Evolutionary conservation across 2,797 vertebrate species (phyloP), one percentile per base, ranked within the genome.

Genomic region (Mormyrops attenuatus): DNA sequence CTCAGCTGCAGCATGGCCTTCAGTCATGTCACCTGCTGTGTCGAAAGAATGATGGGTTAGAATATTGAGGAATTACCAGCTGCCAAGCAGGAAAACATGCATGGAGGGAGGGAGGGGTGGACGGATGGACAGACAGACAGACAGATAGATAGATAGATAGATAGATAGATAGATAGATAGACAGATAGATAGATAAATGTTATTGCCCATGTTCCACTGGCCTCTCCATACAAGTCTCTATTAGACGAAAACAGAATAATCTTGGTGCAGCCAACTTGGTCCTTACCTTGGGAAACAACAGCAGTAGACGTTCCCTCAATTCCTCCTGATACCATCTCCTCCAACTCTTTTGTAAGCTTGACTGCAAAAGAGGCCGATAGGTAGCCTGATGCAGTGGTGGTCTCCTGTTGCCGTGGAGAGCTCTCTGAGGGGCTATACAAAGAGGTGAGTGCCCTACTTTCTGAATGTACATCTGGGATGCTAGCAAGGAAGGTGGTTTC

Each of bases 1-100:
- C 34, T 77, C 47, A 57, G 69, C 89, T 11, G 88, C 69, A 34
- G 91, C 91, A 17, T 91, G 90, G 88, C 93, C 91, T 22, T 88
- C 30, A 88, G 82, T 90, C 20, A 89, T 38, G 50, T 91, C 8
- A 30, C 89, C 88, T 91, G 86, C 95, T 96, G 92, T 50, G 5
- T 91, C 55, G 3, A 80, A 82, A 84, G 4, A 88, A 88, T 53
- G 20, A 60, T 38, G 41, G 11, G 49, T 55, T 55, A 52, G 41
- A 86, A 30, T 30, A 44, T n/a, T n/a, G 44, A 47, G 1, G 80
- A 84, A 84, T 41, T 49, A 22, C 38, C 41, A 84, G n/a, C n/a
- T 20, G 30, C 34, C 34, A 6, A 13, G 26, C 5, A 69, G 63
- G 11, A 69, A 69, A 30, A 69, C 63, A 69, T 11, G 22, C n/a